Base-by-base conservation (phyloP, 2,113 vertebrate species). In the Oceanites oceanicus region DNA sequence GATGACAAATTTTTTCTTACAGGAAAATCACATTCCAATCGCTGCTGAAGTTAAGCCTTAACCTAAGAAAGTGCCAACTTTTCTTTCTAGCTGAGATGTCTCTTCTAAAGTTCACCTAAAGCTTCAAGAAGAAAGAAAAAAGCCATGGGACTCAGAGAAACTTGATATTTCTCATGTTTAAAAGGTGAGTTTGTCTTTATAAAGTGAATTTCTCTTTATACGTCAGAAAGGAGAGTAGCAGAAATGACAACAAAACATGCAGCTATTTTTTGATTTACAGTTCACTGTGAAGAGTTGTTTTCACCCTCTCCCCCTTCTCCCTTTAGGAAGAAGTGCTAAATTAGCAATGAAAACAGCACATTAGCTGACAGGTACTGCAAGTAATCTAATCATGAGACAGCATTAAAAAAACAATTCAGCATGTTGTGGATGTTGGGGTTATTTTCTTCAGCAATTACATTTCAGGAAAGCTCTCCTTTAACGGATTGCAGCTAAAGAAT, bases 191-290 rank as follows among this genome's bases (percentile, higher is more conserved):
- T 92, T 89, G 40, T 95, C 52, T 92, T 91, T 45, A 78, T 85
- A 70, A 89, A 90, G 53, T 23, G 47, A 91, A 36, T 36, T 85
- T 82, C 84, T 87, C 74, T 79, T 88, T 85, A 56, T 52, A 86
- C 0, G 13, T 90, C 82, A 86, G 67, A 71, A 88, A 92, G 74
- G 81, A 80, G 72, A 84, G 63, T 67, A 93, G 55, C 89, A 96
- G 82, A 96, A 94, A 85, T 61, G 72, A 76, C 75, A 73, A 88
- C 70, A 86, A 86, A 84, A 83, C 82, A 83, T 14, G 53, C 38
- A 75, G 88, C 71, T 94, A 85, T 96, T 96, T 96, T 95, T 94
- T 96, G 94, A 94, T 97, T 97, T 97, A 62, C n/a, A 36, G 78
- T 47, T 77, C 59, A 63, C 88, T 83, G 70, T 61, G 62, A 91